phyloP scores from a whole-genome alignment of 2,888 invertebrate genomes.

The Epirrhoe alternata region DNA sequence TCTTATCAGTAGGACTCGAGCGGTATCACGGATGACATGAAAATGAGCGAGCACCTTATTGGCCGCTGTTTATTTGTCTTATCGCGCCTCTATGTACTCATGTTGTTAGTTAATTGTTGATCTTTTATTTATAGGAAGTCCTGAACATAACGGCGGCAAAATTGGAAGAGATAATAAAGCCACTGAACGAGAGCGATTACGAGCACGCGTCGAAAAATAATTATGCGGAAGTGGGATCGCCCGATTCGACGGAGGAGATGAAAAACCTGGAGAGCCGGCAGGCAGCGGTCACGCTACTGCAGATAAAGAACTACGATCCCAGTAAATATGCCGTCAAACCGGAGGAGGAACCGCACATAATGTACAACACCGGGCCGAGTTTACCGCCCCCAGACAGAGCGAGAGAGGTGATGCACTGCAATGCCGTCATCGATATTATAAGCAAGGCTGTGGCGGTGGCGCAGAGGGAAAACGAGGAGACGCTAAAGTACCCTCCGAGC shows the following conservation, averaged over 20 bases:
- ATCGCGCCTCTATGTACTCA: slow-evolving; percentile 65
- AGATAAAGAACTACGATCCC: slow-evolving; percentile 83
- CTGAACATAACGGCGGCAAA: slow-evolving; percentile 84
- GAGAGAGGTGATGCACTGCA: slow-evolving; percentile 82
- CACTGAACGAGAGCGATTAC: slow-evolving; percentile 70
- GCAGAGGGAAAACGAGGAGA: slow-evolving; percentile 79
- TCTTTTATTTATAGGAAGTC: slow-evolving; percentile 83
- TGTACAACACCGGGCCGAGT: slow-evolving; percentile 85
- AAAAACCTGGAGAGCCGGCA: slow-evolving; percentile 82
- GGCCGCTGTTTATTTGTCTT: slow-evolving; percentile 70
- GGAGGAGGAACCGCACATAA: slow-evolving; percentile 82
- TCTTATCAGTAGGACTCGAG: slow-evolving; percentile 73
- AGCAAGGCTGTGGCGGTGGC: slow-evolving; percentile 82
- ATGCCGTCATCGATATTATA: slow-evolving; percentile 82
- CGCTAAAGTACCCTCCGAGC: slow-evolving; percentile 68
- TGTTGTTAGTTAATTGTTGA: slow-evolving; percentile 52
- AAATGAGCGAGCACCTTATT: slow-evolving; percentile 71
- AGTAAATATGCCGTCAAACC: slow-evolving; percentile 75
- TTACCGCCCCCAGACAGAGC: slow-evolving; percentile 84
- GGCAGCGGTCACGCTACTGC: slow-evolving; percentile 81
- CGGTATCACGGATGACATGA: slow-evolving; percentile 74
- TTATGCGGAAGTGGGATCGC: slow-evolving; percentile 77
- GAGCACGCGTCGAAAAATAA: slow-evolving; percentile 67
- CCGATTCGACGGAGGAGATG: slow-evolving; percentile 83
- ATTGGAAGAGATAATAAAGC: slow-evolving; percentile 85